Base-by-base conservation (phyloP, 2,113 vertebrate genomes). In the Hipposideros armiger region DNA sequence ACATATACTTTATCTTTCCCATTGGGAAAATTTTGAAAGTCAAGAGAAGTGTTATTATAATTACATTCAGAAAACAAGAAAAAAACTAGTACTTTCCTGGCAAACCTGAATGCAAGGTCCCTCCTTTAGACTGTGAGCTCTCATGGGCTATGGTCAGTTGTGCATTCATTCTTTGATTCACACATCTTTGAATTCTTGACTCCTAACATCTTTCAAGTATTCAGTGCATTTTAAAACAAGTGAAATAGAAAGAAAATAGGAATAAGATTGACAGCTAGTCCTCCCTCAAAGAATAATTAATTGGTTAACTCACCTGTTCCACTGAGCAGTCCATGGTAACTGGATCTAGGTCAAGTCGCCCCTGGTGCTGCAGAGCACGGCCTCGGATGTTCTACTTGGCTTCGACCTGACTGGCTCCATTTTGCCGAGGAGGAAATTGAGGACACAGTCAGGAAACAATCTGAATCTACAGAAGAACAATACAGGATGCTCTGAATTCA, bases 111-210 rank as follows among this genome's bases (percentile, higher is more conserved):
- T 13, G 10, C 36, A 32, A 58, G 3, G 1, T 26, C 13, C 30
- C 26, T 62, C 8, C 64, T 81, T 4, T 69, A 13, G 8, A 16
- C 4, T 16, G 28, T 50, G 32, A 78, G 26, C 4, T 40, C 10
- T 10, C 19, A 0, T 20, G 3, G 4, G 2, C 62, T 28, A 30
- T n/a, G 22, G 54, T 11, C 3, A 54, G 0, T 54, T 20, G 1
- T 58, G 1, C 3, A 8, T 82, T 72, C 30, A 24, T 78, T 20
- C 36, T 85, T 42, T 87, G 24, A 93, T 60, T 5, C 7, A 40
- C 56, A 9, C 1, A 82, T 14, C 36, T 76, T 64, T 54, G 32
- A 87, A 77, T 74, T 81, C n/a, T 77, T 76, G 24, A 80, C 15
- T 90, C 5, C 30, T 87, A 11, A 3, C 3, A 11, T 6, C 5